Evolutionary conservation across 2,888 invertebrate genomes (phyloP).

Genomic region (Zeuzera pyrina): DNA sequence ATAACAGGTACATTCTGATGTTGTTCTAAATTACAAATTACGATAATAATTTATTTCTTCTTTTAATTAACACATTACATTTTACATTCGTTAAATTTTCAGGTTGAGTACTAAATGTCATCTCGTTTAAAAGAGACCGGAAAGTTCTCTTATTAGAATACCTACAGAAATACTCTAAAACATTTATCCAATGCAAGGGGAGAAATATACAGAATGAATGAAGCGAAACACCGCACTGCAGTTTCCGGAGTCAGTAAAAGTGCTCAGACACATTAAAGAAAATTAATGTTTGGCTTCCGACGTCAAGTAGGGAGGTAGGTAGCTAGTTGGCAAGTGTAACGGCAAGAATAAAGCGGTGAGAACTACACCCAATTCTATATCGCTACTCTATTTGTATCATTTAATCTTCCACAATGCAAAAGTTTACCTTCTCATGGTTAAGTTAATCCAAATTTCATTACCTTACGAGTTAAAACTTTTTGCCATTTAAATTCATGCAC

Average conservation of each 20-base stretch:
- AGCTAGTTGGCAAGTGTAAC: slow-evolving; percentile 66
- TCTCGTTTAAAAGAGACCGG: too few relatives aligned
- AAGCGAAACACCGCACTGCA: slow-evolving; percentile 70
- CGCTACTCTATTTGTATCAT: slow-evolving; percentile 46
- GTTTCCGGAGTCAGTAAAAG: slow-evolving; percentile 59
- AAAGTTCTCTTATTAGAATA: slow-evolving; percentile 61
- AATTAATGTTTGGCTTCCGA: slow-evolving; percentile 70
- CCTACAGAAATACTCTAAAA: too few relatives aligned
- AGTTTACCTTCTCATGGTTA: slow-evolving; percentile 30
- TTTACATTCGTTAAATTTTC: too few relatives aligned
- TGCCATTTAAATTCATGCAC: slow-evolving; percentile 18
- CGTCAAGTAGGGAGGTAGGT: slow-evolving; percentile 61
- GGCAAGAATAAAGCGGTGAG: slow-evolving; percentile 52
- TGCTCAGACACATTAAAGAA: slow-evolving; percentile 72
- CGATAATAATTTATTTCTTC: too few relatives aligned
- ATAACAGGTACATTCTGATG: too few relatives aligned
- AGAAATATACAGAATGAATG: slow-evolving; percentile 58
- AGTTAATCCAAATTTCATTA: slow-evolving; percentile 51
- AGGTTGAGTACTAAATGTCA: too few relatives aligned
- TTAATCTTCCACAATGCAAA: slow-evolving; percentile 37
- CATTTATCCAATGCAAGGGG: slow-evolving; percentile 60
- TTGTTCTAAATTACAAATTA: too few relatives aligned
- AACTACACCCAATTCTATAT: slow-evolving; percentile 56
- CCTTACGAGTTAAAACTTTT: slow-evolving; percentile 26
- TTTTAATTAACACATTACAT: too few relatives aligned